A percentile compares a stretch with the other conserved stretches of the same genome.
These are phyloP conservation scores for Ovis canadensis DNA, from an alignment of 2,113 vertebrate genomes.

Conservation along the genomic window DNA sequence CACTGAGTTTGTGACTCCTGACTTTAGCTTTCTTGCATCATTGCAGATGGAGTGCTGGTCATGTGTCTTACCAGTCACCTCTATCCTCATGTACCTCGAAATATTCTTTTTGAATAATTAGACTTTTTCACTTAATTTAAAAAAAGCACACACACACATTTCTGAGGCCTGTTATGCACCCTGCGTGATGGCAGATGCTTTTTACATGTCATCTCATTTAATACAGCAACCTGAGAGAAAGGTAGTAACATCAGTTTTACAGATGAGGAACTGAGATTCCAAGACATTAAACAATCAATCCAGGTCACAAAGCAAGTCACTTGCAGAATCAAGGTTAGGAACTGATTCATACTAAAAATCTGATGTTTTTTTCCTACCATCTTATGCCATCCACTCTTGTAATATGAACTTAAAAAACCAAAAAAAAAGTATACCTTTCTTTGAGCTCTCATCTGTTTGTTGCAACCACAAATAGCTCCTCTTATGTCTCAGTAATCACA, in stretches of 20 bases:
- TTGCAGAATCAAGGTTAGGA: not conserved
- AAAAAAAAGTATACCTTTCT: not conserved
- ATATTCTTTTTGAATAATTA: conserved; percentile 58
- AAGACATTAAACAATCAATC: not conserved
- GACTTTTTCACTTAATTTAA: conserved; percentile 23
- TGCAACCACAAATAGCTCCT: not conserved
- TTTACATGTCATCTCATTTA: conserved; percentile 1
- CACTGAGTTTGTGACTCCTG: conserved; percentile 21
- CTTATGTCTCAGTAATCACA: not conserved
- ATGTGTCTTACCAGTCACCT: not conserved
- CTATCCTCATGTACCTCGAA: not conserved
- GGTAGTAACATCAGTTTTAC: not conserved
- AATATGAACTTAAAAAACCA: not conserved
- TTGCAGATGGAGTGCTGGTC: conserved; percentile 5
- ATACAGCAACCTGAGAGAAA: not conserved
- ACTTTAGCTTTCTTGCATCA: conserved; percentile 48
- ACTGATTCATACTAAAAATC: not conserved
- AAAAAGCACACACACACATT: not conserved
- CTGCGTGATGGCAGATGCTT: not conserved
- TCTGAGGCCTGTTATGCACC: not conserved
- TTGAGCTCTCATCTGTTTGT: not conserved
- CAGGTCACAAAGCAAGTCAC: not conserved
- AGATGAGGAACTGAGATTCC: not conserved
- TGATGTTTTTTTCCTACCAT: not conserved
- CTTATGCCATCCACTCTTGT: not conserved